phyloP scores from a whole-genome alignment of 1,140 invertebrate species.

The Bombus huntii region DNA sequence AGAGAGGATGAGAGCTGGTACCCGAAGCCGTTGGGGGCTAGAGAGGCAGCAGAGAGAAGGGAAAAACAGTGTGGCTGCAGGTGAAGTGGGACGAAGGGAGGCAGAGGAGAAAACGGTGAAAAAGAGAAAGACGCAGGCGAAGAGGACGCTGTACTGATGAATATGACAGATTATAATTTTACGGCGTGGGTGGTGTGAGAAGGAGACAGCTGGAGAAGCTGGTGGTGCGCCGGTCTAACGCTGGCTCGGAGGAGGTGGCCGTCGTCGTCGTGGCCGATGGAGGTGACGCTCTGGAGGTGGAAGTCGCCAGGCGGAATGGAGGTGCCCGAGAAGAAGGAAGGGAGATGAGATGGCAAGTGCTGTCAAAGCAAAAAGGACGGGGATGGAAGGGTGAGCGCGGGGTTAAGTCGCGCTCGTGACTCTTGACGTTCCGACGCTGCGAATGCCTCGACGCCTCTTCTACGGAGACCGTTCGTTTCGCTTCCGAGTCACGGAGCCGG shows the following conservation, averaged over 20 bases:
- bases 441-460: not conserved
- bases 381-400: not conserved
- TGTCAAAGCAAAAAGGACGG: constrained; percentile 65
- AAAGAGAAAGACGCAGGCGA: not conserved
- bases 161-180: constrained; percentile 75
- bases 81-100: not conserved
- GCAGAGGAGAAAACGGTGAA: not conserved
- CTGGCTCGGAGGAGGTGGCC: constrained; percentile 22
- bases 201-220: constrained; percentile 2
- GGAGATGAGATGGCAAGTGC: constrained; percentile 59
- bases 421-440: constrained; percentile 32
- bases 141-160: constrained; percentile 65
- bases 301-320: constrained; percentile 26
- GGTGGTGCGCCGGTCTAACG: constrained; percentile 48
- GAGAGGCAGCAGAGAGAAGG: not conserved
- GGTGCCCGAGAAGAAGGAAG: constrained; percentile 26
- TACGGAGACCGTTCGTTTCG: not conserved
- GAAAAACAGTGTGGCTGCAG: not conserved
- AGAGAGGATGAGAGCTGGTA: not conserved
- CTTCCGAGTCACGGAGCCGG: constrained; percentile 17
- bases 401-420: constrained; percentile 54
- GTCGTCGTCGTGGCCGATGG: constrained; percentile 35
- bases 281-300: constrained; percentile 42
- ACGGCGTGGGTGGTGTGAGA: constrained; percentile 44
- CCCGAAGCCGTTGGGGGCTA: not conserved